Conservation (phyloP, 2,888 invertebrate species). For the Calephelis perditalis region DNA sequence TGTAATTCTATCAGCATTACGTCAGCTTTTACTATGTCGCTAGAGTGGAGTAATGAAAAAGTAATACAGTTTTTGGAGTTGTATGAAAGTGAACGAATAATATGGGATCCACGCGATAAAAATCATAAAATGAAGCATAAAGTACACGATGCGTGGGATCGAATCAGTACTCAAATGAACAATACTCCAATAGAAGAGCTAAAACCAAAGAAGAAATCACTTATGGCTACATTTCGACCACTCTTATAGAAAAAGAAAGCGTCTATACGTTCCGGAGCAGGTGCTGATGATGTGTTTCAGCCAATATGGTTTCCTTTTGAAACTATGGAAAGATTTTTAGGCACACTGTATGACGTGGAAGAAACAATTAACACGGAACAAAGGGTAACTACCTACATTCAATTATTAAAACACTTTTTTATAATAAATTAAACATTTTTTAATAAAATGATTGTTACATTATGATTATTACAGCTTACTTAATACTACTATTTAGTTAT, state of each 20-base stretch:
- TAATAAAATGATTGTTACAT: too few relatives aligned
- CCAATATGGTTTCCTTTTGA: background rate
- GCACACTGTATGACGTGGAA: background rate
- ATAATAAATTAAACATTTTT: too few relatives aligned
- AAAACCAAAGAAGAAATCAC: background rate
- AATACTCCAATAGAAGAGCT: background rate
- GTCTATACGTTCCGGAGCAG: conserved; percentile 2
- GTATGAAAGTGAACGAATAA: background rate
- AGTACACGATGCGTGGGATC: background rate
- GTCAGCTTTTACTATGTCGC: conserved; percentile 20
- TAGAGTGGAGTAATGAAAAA: background rate
- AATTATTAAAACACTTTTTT: too few relatives aligned
- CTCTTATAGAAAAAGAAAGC: background rate
- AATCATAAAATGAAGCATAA: background rate
- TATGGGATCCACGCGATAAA: background rate
- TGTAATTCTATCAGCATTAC: conserved; percentile 14
- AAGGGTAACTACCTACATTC: too few relatives aligned
- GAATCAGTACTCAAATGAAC: background rate
- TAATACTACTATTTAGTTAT: too few relatives aligned
- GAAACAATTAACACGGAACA: background rate
- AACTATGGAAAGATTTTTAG: background rate
- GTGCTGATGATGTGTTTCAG: background rate
- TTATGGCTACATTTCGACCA: background rate
- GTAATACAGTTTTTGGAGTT: too few relatives aligned
- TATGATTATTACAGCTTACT: too few relatives aligned